phyloP scores from a whole-genome alignment of 2,113 vertebrate species.

The Hemiprocne comata region DNA sequence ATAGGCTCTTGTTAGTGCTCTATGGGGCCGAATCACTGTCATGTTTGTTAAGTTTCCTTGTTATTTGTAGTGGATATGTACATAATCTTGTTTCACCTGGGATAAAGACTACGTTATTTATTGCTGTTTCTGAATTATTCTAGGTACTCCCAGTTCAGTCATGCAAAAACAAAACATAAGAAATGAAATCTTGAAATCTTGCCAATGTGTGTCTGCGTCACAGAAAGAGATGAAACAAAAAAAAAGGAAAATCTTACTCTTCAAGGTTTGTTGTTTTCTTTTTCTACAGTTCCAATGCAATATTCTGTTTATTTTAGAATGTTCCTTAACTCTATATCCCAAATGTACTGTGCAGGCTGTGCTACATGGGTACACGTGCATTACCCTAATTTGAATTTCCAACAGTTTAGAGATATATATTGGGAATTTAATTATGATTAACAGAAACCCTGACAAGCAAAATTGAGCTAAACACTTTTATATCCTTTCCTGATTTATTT shows the following conservation, averaged over 20 bases:
- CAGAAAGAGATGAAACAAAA: neutral
- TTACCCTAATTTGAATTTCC: neutral
- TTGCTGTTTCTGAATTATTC: neutral
- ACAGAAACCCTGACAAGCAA: neutral
- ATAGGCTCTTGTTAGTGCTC: constrained; percentile 6
- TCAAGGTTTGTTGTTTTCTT: neutral
- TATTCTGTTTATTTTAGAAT: neutral
- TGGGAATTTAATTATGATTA: neutral
- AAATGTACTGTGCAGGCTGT: neutral
- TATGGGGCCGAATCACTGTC: neutral
- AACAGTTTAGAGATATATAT: neutral
- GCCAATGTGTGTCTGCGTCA: neutral
- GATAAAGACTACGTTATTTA: neutral
- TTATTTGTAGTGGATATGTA: neutral
- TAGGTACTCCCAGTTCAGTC: neutral
- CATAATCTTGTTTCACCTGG: neutral
- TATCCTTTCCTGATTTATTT: neutral
- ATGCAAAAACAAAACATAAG: neutral
- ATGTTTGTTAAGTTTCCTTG: neutral
- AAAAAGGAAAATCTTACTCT: neutral
- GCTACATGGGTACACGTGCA: neutral
- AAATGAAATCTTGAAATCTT: neutral
- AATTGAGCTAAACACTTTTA: neutral
- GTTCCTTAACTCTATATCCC: neutral
- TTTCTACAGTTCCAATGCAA: neutral